Evolutionary conservation across 1,140 invertebrate species (phyloP).

Genomic region (Ylistrum balloti): DNA sequence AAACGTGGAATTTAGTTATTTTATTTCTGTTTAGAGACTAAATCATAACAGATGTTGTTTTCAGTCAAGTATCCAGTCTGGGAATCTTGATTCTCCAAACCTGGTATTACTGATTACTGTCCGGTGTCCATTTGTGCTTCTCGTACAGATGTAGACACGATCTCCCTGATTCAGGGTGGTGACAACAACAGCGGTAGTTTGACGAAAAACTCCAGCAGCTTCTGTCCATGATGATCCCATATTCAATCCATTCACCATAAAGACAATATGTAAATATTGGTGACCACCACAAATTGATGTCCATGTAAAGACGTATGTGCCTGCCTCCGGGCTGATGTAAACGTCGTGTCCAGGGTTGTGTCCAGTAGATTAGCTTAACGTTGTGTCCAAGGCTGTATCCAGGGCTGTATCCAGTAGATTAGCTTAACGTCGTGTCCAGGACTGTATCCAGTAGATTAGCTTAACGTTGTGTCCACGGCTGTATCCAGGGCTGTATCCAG

Average conservation of each 20-base stretch:
- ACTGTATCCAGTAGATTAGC: too few species aligned
- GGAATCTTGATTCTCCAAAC: neutral
- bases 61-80: neutral
- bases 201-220: neutral
- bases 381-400: too few species aligned
- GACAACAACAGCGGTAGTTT: neutral
- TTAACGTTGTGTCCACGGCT: too few species aligned
- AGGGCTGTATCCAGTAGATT: too few species aligned
- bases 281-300: neutral
- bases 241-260: neutral
- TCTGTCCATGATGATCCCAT: conserved; percentile 8
- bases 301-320: neutral
- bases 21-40: too few species aligned
- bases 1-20: too few species aligned
- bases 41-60: too few species aligned
- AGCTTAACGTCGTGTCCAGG: neutral
- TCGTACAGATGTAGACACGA: neutral
- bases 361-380: too few species aligned
- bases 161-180: neutral
- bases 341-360: neutral
- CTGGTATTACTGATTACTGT: neutral
- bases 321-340: neutral
- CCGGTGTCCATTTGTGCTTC: neutral
- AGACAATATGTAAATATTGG: neutral
- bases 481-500: too few species aligned